Percentiles rank a stretch among this genome's conserved stretches.
phyloP scores from a whole-genome alignment of 2,888 invertebrate species.

The Drepana falcataria region DNA sequence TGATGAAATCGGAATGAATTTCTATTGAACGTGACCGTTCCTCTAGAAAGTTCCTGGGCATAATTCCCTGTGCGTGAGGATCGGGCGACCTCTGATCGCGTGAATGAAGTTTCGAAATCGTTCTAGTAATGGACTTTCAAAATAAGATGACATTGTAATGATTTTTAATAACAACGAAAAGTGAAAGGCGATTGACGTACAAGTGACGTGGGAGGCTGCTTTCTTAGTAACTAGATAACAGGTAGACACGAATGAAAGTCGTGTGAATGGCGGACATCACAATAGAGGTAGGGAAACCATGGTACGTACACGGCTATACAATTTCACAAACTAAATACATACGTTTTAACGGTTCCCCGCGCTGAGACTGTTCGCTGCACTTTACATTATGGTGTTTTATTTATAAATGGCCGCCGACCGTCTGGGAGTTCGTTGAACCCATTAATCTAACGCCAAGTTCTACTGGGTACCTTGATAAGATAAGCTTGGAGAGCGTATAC shows the following conservation, averaged over 20 bases:
- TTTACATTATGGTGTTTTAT: constrained; percentile 50
- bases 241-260: constrained; percentile 60
- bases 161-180: constrained; percentile 66
- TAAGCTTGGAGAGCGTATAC: constrained; percentile 20
- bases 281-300: constrained; percentile 51
- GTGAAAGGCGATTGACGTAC: constrained; percentile 62
- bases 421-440: constrained; percentile 45
- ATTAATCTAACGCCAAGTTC: constrained; percentile 42
- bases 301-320: constrained; percentile 15
- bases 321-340: constrained; percentile 12
- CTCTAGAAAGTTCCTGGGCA: not conserved
- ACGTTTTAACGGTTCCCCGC: constrained; percentile 39
- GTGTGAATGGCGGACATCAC: constrained; percentile 52
- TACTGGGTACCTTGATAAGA: constrained; percentile 45
- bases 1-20: not conserved
- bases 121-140: constrained; percentile 38
- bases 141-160: constrained; percentile 49
- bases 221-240: constrained; percentile 69
- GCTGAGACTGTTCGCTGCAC: constrained; percentile 33
- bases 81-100: not conserved
- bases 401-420: constrained; percentile 56
- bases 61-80: not conserved
- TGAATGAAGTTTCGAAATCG: not conserved
- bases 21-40: not conserved
- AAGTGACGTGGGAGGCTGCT: constrained; percentile 51